Evolutionary conservation across 2,888 invertebrate genomes (phyloP).

Genomic region (Clepsis dumicolana): DNA sequence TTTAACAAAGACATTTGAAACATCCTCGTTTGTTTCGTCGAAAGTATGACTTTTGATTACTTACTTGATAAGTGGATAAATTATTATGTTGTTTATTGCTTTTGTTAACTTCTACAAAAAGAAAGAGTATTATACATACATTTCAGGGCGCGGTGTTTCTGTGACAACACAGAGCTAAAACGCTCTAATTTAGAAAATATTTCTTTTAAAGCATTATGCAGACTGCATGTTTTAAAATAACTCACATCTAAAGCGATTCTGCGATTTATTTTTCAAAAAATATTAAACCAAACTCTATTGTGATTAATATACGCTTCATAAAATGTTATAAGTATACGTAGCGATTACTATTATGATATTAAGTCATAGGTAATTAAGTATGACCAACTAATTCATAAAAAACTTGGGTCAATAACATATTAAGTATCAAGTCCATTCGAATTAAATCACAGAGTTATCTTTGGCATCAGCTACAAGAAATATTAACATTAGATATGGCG

Average conservation of each 20-base stretch:
- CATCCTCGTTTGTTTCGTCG: neutral
- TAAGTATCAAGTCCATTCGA: conserved; percentile 17
- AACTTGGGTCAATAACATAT: conserved; percentile 27
- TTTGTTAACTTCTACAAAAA: too few relatives aligned
- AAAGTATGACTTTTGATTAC: too few relatives aligned
- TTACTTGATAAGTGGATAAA: too few relatives aligned
- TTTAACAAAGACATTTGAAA: neutral
- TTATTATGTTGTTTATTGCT: too few relatives aligned
- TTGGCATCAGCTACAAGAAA: conserved; percentile 27
- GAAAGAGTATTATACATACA: too few relatives aligned
- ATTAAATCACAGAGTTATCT: conserved; percentile 28
- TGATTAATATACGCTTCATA: neutral
- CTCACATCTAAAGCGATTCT: too few relatives aligned
- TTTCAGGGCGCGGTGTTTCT: too few relatives aligned
- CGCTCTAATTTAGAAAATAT: too few relatives aligned
- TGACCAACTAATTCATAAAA: conserved; percentile 13
- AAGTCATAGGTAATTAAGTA: neutral
- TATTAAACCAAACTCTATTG: neutral
- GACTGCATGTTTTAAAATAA: too few relatives aligned
- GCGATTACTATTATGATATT: neutral
- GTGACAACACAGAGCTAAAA: too few relatives aligned
- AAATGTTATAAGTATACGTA: neutral
- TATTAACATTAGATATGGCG: conserved; percentile 39
- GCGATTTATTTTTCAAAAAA: neutral
- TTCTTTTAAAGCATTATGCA: too few relatives aligned